A percentile compares a stretch with the other conserved stretches of the same genome.
These are phyloP conservation scores for Odontomyia ornata DNA, from an alignment of 2,888 invertebrate species.

Conservation along the genomic window DNA sequence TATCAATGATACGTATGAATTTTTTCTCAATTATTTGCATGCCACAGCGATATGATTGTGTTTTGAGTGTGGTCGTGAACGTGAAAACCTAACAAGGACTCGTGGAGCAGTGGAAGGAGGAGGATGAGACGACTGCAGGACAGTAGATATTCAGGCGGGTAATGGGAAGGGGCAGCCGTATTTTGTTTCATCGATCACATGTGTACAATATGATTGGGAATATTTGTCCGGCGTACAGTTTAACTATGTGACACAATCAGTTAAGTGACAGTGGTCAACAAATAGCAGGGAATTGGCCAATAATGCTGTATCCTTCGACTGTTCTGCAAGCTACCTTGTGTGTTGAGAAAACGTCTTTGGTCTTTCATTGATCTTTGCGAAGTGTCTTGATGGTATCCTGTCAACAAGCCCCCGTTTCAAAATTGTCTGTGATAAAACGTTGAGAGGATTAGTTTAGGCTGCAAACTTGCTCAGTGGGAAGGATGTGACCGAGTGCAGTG, in stretches of 20 bases:
- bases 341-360: too few relatives aligned
- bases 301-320: constrained; percentile 30
- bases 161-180: constrained; percentile 41
- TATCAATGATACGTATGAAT: constrained; percentile 24
- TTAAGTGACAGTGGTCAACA: constrained; percentile 52
- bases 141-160: background rate
- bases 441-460: background rate
- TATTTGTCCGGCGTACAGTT: constrained; percentile 50
- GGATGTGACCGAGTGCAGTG: background rate
- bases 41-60: constrained; percentile 37
- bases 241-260: constrained; percentile 51
- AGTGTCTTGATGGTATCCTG: background rate
- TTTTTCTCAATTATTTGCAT: constrained; percentile 41
- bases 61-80: constrained; percentile 37
- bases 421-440: background rate
- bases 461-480: background rate
- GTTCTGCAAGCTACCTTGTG: background rate
- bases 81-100: background rate
- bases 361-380: too few relatives aligned
- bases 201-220: constrained; percentile 50
- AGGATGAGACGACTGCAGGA: background rate
- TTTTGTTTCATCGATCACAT: constrained; percentile 52
- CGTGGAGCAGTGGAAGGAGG: background rate
- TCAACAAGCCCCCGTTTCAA: too few relatives aligned
- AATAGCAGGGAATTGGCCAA: constrained; percentile 45